A percentile compares a stretch with the other conserved stretches of the same genome.
Conservation (phyloP, 35 echinoderm and acorn worm species). For the Chiridota heheva region DNA sequence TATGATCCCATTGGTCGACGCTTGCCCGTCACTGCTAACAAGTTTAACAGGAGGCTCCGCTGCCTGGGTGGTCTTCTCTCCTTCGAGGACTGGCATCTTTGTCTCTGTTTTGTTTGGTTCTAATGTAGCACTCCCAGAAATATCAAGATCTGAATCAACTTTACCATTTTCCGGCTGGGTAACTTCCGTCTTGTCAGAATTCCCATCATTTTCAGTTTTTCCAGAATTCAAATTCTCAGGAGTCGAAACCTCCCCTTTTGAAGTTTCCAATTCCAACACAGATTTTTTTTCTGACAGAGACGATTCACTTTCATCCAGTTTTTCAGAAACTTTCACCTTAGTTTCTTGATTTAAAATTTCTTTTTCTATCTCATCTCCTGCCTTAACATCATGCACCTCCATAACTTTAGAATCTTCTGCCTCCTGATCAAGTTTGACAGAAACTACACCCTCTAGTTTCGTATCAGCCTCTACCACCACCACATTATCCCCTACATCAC, state of each 20-base stretch:
- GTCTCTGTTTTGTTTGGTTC: conserved; percentile 13
- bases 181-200: too few species aligned
- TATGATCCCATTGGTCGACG: neutral
- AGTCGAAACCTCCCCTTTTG: too few species aligned
- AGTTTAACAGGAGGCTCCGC: neutral
- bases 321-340: neutral
- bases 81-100: neutral
- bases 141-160: conserved; percentile 1
- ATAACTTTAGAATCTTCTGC: neutral
- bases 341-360: neutral
- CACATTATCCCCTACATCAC: too few species aligned
- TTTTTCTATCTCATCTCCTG: neutral
- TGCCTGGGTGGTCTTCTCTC: neutral
- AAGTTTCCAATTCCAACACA: too few species aligned
- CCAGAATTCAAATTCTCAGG: too few species aligned
- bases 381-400: conserved; percentile 3
- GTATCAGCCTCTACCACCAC: too few species aligned
- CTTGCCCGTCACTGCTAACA: neutral
- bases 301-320: too few species aligned
- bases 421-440: too few species aligned
- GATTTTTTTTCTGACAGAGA: too few species aligned
- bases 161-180: too few species aligned
- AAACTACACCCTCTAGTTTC: too few species aligned
- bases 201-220: too few species aligned
- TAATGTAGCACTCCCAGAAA: neutral